Percentiles rank a stretch among this genome's conserved stretches.
Evolutionary conservation across 2,797 vertebrate genomes (phyloP).

Genomic region (Eupleurogrammus muticus): DNA sequence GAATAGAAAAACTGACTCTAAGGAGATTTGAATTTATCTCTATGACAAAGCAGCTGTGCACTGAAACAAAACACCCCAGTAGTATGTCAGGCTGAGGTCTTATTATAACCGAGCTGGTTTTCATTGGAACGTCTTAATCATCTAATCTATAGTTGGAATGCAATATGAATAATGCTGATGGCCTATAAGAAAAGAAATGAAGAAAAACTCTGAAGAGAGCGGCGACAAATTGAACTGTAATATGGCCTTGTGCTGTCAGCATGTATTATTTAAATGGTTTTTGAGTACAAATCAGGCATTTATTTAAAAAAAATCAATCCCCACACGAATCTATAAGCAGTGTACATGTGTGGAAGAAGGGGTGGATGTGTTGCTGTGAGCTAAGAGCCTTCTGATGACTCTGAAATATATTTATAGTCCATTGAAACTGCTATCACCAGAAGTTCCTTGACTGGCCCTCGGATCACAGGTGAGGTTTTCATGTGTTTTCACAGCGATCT

Average conservation of each 20-base stretch:
- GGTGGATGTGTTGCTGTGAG: slow-evolving; percentile 52
- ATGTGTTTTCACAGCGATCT: slow-evolving; percentile 71
- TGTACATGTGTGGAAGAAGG: slow-evolving; percentile 27
- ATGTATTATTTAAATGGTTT: slow-evolving; percentile 8
- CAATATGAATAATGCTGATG: slow-evolving; percentile 23
- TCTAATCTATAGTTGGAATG: slow-evolving; percentile 39
- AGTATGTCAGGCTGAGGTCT: slow-evolving; percentile 5
- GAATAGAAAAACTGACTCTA: neutral
- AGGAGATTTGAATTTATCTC: neutral
- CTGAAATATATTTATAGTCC: slow-evolving; percentile 75
- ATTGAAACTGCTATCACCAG: slow-evolving; percentile 77
- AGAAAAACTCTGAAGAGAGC: no score
- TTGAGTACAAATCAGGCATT: neutral
- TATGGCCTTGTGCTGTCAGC: slow-evolving; percentile 10
- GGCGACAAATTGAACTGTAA: slow-evolving; percentile 3
- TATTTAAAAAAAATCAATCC: slow-evolving; percentile 7
- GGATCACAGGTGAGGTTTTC: slow-evolving; percentile 69
- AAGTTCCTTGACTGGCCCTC: slow-evolving; percentile 70
- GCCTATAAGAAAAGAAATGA: slow-evolving; percentile 15
- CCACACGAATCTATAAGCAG: neutral
- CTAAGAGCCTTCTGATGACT: slow-evolving; percentile 68
- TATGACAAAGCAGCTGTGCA: neutral
- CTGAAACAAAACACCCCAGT: neutral
- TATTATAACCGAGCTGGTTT: slow-evolving; percentile 19
- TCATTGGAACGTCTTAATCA: slow-evolving; percentile 32